Conservation (phyloP, 2,113 vertebrate species). For the Dicaeum eximium region DNA sequence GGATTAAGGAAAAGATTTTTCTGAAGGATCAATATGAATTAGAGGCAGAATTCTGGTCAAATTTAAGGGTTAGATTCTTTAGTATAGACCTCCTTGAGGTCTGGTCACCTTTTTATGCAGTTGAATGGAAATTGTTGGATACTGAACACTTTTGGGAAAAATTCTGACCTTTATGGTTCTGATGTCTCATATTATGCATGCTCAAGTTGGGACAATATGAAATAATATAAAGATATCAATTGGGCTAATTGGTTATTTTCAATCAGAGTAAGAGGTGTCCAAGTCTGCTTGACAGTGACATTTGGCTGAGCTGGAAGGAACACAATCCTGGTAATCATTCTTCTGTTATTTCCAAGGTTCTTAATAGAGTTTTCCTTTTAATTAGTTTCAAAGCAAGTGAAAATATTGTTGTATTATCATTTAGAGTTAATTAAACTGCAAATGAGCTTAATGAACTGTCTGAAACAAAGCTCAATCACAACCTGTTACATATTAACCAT, state of each 20-base stretch:
- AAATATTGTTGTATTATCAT: conserved; percentile 34
- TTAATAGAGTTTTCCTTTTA: background rate
- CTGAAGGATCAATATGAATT: background rate
- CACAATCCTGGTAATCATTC: background rate
- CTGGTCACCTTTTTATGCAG: background rate
- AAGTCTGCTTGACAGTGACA: background rate
- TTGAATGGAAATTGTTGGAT: background rate
- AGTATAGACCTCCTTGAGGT: background rate
- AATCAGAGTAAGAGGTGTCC: background rate
- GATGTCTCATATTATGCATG: background rate
- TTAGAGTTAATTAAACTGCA: conserved; percentile 56
- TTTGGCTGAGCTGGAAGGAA: background rate
- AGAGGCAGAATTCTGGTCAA: background rate
- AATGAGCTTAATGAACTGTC: conserved; percentile 40
- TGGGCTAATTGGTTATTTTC: background rate
- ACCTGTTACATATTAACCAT: background rate
- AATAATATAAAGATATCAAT: background rate
- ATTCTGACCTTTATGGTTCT: background rate
- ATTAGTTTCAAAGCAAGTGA: conserved; percentile 27
- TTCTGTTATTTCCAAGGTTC: background rate
- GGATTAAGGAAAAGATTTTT: conserved; percentile 9
- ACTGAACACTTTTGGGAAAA: background rate
- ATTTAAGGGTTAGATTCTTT: background rate
- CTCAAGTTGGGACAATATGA: background rate
- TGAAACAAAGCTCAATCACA: conserved; percentile 34